Evolutionary conservation across 2,888 invertebrate genomes (phyloP), one percentile per base, ranked within the genome.

Genomic region (Apamea epomidion): DNA sequence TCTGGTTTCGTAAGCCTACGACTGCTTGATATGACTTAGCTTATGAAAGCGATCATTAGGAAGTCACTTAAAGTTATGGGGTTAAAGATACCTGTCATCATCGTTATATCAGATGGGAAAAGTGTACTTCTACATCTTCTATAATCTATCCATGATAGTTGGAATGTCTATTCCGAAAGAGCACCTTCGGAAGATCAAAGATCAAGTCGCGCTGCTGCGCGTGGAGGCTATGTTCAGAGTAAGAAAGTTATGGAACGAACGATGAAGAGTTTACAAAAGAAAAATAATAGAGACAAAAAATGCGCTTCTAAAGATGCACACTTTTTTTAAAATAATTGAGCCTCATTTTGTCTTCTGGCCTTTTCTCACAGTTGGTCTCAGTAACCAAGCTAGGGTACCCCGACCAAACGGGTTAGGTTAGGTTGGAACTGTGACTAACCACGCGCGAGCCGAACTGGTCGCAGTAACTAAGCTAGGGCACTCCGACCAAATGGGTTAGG

Each of bases 1-100:
- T 65, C 1, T 64, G n/a, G 70, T 67, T 81, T 71, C 71, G 42
- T 76, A 74, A 84, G 60, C 21, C 32, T 60, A 32, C 21, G 42
- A 29, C 18, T 51, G 58, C 14, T 73, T 32, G 21, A 65, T 65
- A 54, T 54, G 10, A 73, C n/a, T 72, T 68, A 72, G n/a, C 51
- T 73, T 69, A 76, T 62, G 85, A 81, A 81, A 81, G 76, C 21
- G 65, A 51, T 65, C 72, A 69, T 75, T 70, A 80, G 74, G 84
- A 80, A 81, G 69, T 64, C 51, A 25, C 69, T 73, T 32, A 60
- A 32, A 64, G 72, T 69, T 65, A 83, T 62, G 80, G 7, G 84
- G 80, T 72, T 62, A 74, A 60, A 84, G 29, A 62, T 58, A 62
- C 21, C 25, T 69, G 64, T 73, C 84, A 84, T 83, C 70, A 83